Base-by-base conservation (phyloP, 2,113 vertebrate genomes). In the Amazona vittata region DNA sequence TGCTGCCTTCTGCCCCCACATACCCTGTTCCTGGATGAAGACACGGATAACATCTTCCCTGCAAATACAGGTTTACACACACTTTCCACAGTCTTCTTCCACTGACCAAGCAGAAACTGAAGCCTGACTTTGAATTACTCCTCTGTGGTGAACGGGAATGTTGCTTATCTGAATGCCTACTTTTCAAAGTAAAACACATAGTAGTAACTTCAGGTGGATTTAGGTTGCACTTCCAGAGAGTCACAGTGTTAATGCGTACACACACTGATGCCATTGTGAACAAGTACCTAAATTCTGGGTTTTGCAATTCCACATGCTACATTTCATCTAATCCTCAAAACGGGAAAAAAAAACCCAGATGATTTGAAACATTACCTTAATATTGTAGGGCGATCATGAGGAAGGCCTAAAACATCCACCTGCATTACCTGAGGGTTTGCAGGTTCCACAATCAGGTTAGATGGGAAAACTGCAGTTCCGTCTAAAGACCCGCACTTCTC, bases 181-280 rank as follows among this genome's bases (percentile, higher is more conserved):
- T 82, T 64, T 87, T 37, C 41, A 25, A 6, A 37, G 31, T 6
- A 49, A 57, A 2, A 55, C 21, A 33, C 35, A 31, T 1, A 69
- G 22, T 7, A 50, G 26, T 17, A 28, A 43, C 21, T 49, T 33
- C 47, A 35, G 39, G 39, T 31, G 52, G 84, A 19, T 47, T 78
- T 28, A 35, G 11, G 22, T 2, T 35, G 25, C 39, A 11, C 5
- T 55, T 49, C 28, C 20, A 68, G 22, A 63, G 25, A 60, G 41
- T 37, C 1, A 5, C 47, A 55, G n/a, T 0, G 3, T 49, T 35
- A 16, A n/a, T 1, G 0, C 11, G 19, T 12, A 41, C 39, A 26
- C 28, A 35, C 15, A 6, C 41, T 7, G 60, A 74, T 6, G 18
- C 29, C 53, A 29, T 4, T 2, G 0, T 5, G 11, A 55, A 62